These are phyloP conservation scores for Dicycla oo DNA, from an alignment of 2,888 invertebrate genomes.

Conservation along the genomic window DNA sequence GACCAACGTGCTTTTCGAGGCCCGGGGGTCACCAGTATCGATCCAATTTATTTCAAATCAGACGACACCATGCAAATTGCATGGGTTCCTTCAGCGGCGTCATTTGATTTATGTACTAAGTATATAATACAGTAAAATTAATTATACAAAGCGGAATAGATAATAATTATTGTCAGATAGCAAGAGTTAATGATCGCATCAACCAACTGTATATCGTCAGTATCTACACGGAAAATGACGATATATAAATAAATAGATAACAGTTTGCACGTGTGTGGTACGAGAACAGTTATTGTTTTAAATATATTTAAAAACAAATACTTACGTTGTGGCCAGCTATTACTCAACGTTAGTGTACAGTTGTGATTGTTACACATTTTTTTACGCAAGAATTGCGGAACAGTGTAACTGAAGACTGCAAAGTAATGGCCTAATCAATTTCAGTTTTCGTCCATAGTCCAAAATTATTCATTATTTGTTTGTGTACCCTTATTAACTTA, in stretches of 20 bases:
- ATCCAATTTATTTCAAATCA: constrained; percentile 5
- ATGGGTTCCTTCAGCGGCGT: constrained; percentile 4
- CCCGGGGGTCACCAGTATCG: too few species aligned
- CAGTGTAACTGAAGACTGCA: constrained; percentile 49
- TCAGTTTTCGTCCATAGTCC: constrained; percentile 42
- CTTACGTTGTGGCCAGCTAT: constrained; percentile 28
- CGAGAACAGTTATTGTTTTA: constrained; percentile 40
- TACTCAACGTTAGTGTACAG: constrained; percentile 48
- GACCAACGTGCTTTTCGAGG: too few species aligned
- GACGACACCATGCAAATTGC: constrained; percentile 8
- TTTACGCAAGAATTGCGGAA: constrained; percentile 47
- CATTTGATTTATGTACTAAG: constrained; percentile 10
- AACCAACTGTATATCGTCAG: constrained; percentile 34
- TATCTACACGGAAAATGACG: constrained; percentile 51
- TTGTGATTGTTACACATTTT: constrained; percentile 57
- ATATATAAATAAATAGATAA: constrained; percentile 36
- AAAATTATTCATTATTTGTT: constrained; percentile 40
- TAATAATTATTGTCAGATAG: constrained; percentile 31
- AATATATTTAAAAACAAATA: constrained; percentile 46
- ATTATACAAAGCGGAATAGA: constrained; percentile 29
- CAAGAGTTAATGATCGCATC: constrained; percentile 38
- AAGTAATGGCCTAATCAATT: constrained; percentile 50
- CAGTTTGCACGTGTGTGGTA: constrained; percentile 45
- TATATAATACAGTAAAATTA: constrained; percentile 24
- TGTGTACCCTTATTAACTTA: constrained; percentile 8